These are phyloP conservation scores for Denticeps clupeoides DNA, from an alignment of 2,797 vertebrate genomes.

Conservation along the genomic window DNA sequence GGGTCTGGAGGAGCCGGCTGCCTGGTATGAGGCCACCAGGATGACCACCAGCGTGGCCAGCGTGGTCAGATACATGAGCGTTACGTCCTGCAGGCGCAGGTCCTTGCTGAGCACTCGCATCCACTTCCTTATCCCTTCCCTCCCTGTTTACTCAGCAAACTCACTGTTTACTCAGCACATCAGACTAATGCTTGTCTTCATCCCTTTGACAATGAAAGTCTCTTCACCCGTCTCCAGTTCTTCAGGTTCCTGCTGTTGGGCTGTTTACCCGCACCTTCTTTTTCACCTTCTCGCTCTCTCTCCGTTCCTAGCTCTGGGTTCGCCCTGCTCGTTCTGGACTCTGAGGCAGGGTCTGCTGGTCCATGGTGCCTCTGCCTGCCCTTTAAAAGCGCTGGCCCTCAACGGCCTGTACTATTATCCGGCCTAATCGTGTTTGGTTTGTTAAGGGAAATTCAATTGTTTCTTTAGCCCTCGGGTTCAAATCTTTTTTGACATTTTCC, in stretches of 20 bases:
- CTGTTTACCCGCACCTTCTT: constrained; percentile 7
- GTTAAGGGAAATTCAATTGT: constrained; percentile 79
- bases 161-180: too few species aligned
- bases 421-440: constrained; percentile 77
- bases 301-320: constrained; percentile 30
- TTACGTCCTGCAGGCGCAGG: constrained; percentile 66
- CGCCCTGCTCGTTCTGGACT: background rate
- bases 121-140: background rate
- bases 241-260: constrained; percentile 7
- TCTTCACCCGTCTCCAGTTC: background rate
- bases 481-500: constrained; percentile 58
- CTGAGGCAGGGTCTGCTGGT: too few species aligned
- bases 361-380: constrained; percentile 17
- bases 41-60: constrained; percentile 75
- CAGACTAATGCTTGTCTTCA: too few species aligned
- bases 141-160: constrained; percentile 3
- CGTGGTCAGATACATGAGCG: constrained; percentile 77
- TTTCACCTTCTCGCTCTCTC: background rate
- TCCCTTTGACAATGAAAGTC: too few species aligned
- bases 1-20: constrained; percentile 21
- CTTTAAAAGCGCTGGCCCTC: constrained; percentile 69
- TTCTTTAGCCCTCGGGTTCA: constrained; percentile 63
- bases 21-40: constrained; percentile 78
- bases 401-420: constrained; percentile 47
- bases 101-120: constrained; percentile 55